phyloP scores from a whole-genome alignment of 2,113 vertebrate species.

The Pitta sordida region DNA sequence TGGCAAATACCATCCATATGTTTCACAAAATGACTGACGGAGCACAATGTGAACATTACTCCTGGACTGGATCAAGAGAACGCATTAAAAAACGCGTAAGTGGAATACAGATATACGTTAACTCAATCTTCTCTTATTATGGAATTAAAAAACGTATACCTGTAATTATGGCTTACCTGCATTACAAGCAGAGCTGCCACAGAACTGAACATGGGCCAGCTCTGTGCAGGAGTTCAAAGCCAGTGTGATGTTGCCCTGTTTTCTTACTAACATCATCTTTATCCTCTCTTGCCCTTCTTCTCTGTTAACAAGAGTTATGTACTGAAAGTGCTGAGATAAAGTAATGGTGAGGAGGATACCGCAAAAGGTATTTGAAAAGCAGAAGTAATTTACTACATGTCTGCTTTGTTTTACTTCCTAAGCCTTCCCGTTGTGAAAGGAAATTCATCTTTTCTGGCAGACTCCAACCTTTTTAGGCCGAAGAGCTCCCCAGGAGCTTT shows the following conservation, averaged over 20 bases:
- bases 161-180: constrained; percentile 51
- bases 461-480: constrained; percentile 51
- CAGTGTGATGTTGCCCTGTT: constrained; percentile 35
- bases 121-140: constrained; percentile 48
- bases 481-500: constrained; percentile 60
- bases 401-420: constrained; percentile 76
- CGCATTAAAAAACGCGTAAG: background rate
- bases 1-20: background rate
- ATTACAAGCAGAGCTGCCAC: constrained; percentile 50
- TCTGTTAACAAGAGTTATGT: constrained; percentile 68
- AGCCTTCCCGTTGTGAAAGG: constrained; percentile 72
- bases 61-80: constrained; percentile 2
- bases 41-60: background rate
- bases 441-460: constrained; percentile 73
- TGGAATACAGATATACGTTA: constrained; percentile 4
- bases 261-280: constrained; percentile 71
- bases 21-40: background rate
- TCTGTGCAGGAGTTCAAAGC: constrained; percentile 48
- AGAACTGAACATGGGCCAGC: constrained; percentile 30
- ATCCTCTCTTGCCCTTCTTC: constrained; percentile 70
- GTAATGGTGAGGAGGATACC: constrained; percentile 70
- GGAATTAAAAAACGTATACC: constrained; percentile 49
- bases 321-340: constrained; percentile 74
- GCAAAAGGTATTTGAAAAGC: constrained; percentile 66
- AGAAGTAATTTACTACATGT: constrained; percentile 72